A percentile compares a stretch with the other conserved stretches of the same genome.
phyloP scores from a whole-genome alignment of 2,888 invertebrate species.

The Alitta virens region DNA sequence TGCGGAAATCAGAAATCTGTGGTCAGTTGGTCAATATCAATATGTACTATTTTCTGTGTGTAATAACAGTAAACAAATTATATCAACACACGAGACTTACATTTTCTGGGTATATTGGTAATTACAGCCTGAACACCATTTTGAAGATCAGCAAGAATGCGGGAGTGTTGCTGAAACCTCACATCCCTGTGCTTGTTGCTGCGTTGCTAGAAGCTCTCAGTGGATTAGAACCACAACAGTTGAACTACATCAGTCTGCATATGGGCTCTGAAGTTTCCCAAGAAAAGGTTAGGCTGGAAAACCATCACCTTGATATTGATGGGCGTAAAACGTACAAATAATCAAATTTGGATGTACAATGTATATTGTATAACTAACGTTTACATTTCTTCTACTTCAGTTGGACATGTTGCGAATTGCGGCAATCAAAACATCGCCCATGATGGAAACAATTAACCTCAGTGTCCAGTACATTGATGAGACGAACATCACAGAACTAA shows the following conservation, averaged over 20 bases:
- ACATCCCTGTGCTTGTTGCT: conserved; percentile 76
- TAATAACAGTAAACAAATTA: too few relatives aligned
- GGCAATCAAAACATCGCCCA: conserved; percentile 80
- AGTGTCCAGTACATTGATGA: conserved; percentile 74
- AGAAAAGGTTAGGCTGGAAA: too few relatives aligned
- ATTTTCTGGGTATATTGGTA: too few relatives aligned
- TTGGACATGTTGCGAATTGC: conserved; percentile 75
- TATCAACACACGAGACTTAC: too few relatives aligned
- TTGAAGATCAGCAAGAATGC: conserved; percentile 82
- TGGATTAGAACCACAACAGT: conserved; percentile 76
- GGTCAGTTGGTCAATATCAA: too few relatives aligned
- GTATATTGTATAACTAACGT: neutral
- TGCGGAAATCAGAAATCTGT: conserved; percentile 74
- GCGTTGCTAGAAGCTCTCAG: conserved; percentile 74
- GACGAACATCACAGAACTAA: conserved; percentile 73
- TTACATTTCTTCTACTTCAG: conserved; percentile 31
- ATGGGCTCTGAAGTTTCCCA: conserved; percentile 68
- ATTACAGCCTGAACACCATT: conserved; percentile 75
- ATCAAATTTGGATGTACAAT: too few relatives aligned
- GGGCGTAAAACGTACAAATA: too few relatives aligned
- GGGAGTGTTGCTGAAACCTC: conserved; percentile 73
- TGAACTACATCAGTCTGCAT: conserved; percentile 77
- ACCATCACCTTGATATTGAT: too few relatives aligned
- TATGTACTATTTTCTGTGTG: too few relatives aligned
- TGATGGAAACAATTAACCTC: conserved; percentile 79